A percentile compares a stretch with the other conserved stretches of the same genome.
Evolutionary conservation across 2,113 vertebrate species (phyloP).

Genomic region (Aspiorhynchus laticeps): DNA sequence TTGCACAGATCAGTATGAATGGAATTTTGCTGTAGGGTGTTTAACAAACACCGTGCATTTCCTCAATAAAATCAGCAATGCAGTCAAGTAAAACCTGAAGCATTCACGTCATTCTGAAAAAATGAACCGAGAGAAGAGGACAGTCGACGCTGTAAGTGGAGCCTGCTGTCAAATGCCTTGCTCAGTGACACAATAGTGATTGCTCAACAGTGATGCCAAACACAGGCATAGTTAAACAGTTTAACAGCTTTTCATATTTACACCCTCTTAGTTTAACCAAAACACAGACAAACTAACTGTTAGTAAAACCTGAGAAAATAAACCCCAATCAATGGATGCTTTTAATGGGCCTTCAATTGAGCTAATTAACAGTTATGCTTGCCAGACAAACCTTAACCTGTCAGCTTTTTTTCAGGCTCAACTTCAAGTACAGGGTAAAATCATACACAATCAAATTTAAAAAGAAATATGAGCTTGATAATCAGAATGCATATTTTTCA

Average conservation of each 20-base stretch:
- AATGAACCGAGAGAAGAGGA: background rate
- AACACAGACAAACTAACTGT: background rate
- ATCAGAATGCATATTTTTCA: background rate
- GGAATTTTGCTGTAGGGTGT: background rate
- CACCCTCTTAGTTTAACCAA: background rate
- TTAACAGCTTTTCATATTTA: background rate
- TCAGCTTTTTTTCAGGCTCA: background rate
- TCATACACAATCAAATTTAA: background rate
- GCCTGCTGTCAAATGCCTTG: background rate
- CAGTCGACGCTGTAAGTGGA: background rate
- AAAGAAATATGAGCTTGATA: background rate
- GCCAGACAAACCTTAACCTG: background rate
- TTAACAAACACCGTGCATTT: background rate
- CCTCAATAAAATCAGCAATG: background rate
- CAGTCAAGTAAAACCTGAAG: background rate
- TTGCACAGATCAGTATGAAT: background rate
- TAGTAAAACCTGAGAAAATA: background rate
- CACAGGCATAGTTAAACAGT: background rate
- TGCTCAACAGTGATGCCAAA: background rate
- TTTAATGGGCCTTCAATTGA: background rate
- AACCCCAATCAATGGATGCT: background rate
- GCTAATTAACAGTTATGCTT: background rate
- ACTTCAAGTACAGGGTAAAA: background rate
- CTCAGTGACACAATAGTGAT: background rate
- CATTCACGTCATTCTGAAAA: background rate